Base-by-base conservation (phyloP, 53 echinoderm and acorn worm species). In the Antedon mediterranea region DNA sequence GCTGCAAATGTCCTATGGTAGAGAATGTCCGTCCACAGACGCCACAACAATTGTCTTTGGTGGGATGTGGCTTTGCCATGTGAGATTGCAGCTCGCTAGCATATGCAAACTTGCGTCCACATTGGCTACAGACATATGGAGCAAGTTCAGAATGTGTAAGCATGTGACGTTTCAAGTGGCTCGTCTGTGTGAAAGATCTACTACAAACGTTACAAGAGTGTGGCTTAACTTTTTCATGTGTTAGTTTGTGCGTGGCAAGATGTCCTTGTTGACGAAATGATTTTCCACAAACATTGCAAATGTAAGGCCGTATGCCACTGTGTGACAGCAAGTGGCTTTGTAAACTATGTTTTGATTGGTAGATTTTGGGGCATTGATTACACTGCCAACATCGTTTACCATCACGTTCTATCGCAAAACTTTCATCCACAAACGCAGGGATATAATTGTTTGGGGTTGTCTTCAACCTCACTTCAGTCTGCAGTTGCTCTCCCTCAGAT, bases 211-310 rank as follows among this genome's bases (percentile, higher is more conserved):
- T 70, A 75, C 85, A 85, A 33, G 75, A 32, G 31, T 85, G 85
- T 80, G 79, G 76, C 34, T 76, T 76, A 3, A 43, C 71, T 30
- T 34, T 31, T 78, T 43, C 71, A 44, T 81, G 43, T 31, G 77
- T 85, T 72, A 85, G 43, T 30, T 77, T 85, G 73, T 85, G 85
- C 26, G 80, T 85, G 78, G 76, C 81, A 44, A 85, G 85, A 74
- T 85, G 85, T 3, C 81, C 80, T 7, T 77, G 81, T 74, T 85
- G 85, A 43, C 81, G 81, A 78, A 85, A 85, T 75, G 73, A 73
- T 75, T 85, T 85, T 5, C 85, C 81, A 33, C 85, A 85, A 14
- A 74, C 73, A 43, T 73, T 31, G 43, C 85, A 85, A 77, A 73
- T 71, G 72, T 85, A 81, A 26, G 85, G 85, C 74, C 81, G 81